phyloP scores from a whole-genome alignment of 2,797 vertebrate genomes.

The Tachyglossus aculeatus region DNA sequence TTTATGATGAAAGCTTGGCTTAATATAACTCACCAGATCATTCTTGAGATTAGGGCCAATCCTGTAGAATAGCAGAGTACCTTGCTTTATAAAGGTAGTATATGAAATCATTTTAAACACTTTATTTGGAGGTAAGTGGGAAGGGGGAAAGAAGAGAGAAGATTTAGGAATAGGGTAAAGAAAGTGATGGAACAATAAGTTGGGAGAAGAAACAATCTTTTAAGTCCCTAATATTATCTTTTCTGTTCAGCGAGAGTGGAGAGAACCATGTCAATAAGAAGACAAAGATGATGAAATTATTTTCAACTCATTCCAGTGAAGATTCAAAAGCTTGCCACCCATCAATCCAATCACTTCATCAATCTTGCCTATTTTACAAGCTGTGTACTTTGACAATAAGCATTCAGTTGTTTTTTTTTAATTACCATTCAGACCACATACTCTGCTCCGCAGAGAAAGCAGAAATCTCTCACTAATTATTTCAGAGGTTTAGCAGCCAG shows the following conservation, averaged over 20 bases:
- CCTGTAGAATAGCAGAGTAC: no score
- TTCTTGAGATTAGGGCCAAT: no score
- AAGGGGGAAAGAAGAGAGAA: background rate
- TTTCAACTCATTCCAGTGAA: conserved; percentile 6
- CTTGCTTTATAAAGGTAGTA: no score
- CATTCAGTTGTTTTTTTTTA: background rate
- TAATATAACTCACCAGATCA: no score
- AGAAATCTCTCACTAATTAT: conserved; percentile 11
- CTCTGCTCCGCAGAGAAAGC: background rate
- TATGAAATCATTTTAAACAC: no score
- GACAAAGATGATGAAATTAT: background rate
- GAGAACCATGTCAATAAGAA: background rate
- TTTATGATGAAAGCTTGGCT: no score
- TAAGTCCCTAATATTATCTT: background rate
- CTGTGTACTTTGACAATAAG: background rate
- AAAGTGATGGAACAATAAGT: background rate
- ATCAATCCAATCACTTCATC: background rate
- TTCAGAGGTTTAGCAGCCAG: conserved; percentile 9
- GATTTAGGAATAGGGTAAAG: background rate
- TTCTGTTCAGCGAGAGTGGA: background rate
- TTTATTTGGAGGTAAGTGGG: no score
- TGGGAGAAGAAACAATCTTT: background rate
- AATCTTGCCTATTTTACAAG: conserved; percentile 24
- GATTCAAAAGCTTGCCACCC: conserved; percentile 9
- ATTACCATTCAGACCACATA: background rate